phyloP scores from a whole-genome alignment of 2,113 vertebrate species.

The Meles meles region DNA sequence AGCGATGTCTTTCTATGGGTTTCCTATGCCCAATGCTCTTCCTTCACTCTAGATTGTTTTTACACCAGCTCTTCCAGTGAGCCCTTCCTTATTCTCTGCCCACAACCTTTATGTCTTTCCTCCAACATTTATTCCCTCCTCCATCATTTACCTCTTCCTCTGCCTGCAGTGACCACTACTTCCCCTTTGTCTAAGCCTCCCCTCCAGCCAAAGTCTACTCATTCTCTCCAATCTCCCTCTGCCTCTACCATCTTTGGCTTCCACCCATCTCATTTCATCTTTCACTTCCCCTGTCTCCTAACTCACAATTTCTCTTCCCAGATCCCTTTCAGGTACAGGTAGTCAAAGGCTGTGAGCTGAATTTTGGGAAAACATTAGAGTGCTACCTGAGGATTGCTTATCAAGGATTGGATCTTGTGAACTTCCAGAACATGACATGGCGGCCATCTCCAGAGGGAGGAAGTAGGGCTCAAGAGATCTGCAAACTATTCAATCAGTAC shows the following conservation, averaged over 20 bases:
- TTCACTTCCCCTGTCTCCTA: background rate
- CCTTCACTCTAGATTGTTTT: background rate
- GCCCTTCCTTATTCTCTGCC: background rate
- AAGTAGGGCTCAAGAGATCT: background rate
- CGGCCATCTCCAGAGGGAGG: background rate
- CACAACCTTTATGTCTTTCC: background rate
- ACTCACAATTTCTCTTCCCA: background rate
- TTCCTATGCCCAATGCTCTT: background rate
- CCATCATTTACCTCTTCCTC: background rate
- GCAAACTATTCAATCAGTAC: accelerated
- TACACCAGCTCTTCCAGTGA: background rate
- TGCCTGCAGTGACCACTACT: background rate
- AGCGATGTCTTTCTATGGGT: background rate
- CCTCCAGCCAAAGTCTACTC: background rate
- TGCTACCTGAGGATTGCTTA: accelerated
- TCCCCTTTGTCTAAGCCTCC: background rate
- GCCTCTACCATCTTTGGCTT: background rate
- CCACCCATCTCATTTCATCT: background rate
- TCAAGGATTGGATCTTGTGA: background rate
- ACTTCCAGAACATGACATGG: background rate
- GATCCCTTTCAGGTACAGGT: background rate
- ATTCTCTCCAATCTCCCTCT: background rate
- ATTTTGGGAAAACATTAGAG: accelerated
- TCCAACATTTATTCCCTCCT: background rate
- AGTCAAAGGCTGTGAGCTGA: background rate